A percentile compares a stretch with the other conserved stretches of the same genome.
These are phyloP conservation scores for Tetragonisca angustula DNA, from an alignment of 2,888 invertebrate species.

Conservation along the genomic window DNA sequence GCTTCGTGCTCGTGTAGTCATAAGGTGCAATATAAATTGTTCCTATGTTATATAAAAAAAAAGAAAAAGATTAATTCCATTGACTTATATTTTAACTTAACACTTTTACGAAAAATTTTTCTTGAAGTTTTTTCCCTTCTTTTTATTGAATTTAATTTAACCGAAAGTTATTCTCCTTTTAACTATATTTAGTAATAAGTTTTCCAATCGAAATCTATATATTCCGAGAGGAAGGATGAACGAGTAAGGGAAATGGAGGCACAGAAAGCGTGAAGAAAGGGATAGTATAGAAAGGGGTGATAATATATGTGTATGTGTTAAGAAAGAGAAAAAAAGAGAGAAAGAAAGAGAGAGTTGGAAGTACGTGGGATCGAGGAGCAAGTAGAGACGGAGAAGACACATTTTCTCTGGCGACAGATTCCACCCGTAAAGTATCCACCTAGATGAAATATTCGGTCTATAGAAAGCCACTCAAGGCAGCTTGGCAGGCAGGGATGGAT, in stretches of 20 bases:
- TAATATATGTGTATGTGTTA: not conserved
- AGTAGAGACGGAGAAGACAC: constrained; percentile 56
- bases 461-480: constrained; percentile 66
- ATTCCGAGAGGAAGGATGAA: constrained; percentile 42
- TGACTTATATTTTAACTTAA: not conserved
- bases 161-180: constrained; percentile 40
- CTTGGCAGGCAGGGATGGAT: constrained; percentile 63
- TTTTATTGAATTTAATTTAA: constrained; percentile 38
- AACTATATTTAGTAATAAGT: constrained; percentile 65
- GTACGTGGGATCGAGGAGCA: constrained; percentile 4
- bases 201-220: constrained; percentile 66
- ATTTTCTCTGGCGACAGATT: constrained; percentile 69
- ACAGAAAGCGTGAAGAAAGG: constrained; percentile 21
- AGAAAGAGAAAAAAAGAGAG: not conserved
- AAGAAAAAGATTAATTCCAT: too few relatives aligned
- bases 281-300: not conserved
- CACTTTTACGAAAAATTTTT: constrained; percentile 45
- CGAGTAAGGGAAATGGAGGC: constrained; percentile 9
- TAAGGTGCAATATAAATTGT: constrained; percentile 21
- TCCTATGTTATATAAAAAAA: not conserved
- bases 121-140: constrained; percentile 29
- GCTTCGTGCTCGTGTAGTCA: too few relatives aligned
- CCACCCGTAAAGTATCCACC: constrained; percentile 68
- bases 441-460: constrained; percentile 70
- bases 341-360: not conserved